Conservation (phyloP, 2,888 invertebrate species). For the Pocota personata region DNA sequence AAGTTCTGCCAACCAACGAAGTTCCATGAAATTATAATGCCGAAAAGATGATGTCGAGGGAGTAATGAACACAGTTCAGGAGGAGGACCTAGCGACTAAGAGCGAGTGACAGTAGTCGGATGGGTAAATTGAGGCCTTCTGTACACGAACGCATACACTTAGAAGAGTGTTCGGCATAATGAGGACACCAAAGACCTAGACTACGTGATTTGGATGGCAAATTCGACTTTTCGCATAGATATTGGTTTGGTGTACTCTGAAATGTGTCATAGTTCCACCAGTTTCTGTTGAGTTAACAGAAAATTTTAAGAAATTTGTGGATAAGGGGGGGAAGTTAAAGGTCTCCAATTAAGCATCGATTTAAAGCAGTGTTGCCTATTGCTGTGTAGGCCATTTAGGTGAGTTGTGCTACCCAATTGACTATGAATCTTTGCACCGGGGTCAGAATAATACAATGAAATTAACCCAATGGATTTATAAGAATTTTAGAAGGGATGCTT, state of each 20-base stretch:
- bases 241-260: conserved; percentile 30
- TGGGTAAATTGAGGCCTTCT: conserved; percentile 54
- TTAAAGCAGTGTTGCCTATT: neutral
- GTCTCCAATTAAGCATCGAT: conserved; percentile 9
- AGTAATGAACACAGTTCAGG: conserved; percentile 59
- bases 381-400: conserved; percentile 42
- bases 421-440: conserved; percentile 9
- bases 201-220: conserved; percentile 69
- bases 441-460: neutral
- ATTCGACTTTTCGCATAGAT: conserved; percentile 53
- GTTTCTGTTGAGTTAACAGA: conserved; percentile 65
- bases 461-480: neutral
- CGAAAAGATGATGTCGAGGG: conserved; percentile 67
- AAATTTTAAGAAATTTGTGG: conserved; percentile 46
- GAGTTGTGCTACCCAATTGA: conserved; percentile 49
- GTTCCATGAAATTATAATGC: conserved; percentile 71
- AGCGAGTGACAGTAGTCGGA: neutral
- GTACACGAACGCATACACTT: conserved; percentile 57
- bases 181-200: conserved; percentile 60
- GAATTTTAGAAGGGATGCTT: neutral
- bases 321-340: conserved; percentile 22
- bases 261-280: conserved; percentile 62
- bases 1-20: conserved; percentile 62
- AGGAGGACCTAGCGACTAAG: conserved; percentile 9
- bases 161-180: conserved; percentile 49